A percentile compares a stretch with the other conserved stretches of the same genome.
Conservation (phyloP, 2,888 invertebrate genomes). For the Tetrapedia diversipes region DNA sequence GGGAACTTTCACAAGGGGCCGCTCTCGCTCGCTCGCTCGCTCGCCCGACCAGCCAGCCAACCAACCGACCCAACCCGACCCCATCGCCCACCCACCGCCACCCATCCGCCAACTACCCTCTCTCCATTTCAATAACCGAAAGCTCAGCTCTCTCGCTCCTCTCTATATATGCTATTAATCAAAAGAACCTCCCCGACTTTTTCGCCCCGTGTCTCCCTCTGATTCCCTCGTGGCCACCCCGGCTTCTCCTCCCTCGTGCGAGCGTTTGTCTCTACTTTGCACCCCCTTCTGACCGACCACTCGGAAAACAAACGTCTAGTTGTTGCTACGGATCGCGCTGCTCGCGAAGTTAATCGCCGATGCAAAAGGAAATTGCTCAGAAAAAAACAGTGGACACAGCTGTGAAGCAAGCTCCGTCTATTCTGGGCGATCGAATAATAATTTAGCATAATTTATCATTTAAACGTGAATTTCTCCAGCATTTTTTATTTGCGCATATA, state of each 20-base stretch:
- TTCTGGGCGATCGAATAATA: neutral
- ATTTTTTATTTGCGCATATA: no score
- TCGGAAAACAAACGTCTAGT: constrained; percentile 31
- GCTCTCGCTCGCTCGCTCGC: constrained; percentile 66
- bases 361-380: neutral
- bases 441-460: no score
- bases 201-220: constrained; percentile 39
- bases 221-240: constrained; percentile 1
- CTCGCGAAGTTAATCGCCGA: no score
- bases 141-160: constrained; percentile 64
- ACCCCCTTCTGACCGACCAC: neutral
- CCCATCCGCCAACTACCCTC: constrained; percentile 67
- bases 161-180: constrained; percentile 79
- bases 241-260: neutral
- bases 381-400: no score
- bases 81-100: constrained; percentile 57
- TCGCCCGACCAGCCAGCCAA: constrained; percentile 63
- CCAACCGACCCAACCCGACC: constrained; percentile 63
- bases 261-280: constrained; percentile 8
- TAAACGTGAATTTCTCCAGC: no score
- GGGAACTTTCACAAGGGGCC: constrained; percentile 80
- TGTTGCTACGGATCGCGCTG: neutral
- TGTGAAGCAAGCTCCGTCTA: no score
- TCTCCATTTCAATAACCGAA: constrained; percentile 79
- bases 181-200: constrained; percentile 73